These are phyloP conservation scores for Rhagophthalmus giganteus DNA, from an alignment of 2,888 invertebrate genomes.

Conservation along the genomic window DNA sequence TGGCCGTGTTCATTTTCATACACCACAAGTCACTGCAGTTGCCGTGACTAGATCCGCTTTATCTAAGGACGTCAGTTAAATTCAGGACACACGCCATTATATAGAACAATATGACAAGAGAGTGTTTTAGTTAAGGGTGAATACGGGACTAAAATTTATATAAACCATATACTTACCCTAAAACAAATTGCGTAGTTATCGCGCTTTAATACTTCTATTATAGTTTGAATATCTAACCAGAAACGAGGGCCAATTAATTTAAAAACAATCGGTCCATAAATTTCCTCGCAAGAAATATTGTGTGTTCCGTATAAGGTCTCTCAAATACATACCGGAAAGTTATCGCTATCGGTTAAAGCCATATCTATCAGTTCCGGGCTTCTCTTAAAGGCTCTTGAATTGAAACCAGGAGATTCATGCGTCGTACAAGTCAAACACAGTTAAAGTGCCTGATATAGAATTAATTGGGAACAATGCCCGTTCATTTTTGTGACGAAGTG, in stretches of 20 bases:
- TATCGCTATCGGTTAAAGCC: slow-evolving; percentile 24
- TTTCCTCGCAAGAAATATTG: too few species aligned
- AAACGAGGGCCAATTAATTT: too few species aligned
- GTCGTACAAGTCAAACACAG: slow-evolving; percentile 43
- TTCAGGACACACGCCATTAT: slow-evolving; percentile 33
- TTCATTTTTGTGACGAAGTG: slow-evolving; percentile 16
- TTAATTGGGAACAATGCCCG: slow-evolving; percentile 29
- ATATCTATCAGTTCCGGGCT: slow-evolving; percentile 30
- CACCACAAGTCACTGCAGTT: slow-evolving; percentile 33
- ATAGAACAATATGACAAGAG: slow-evolving; percentile 29
- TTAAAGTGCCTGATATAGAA: slow-evolving; percentile 33
- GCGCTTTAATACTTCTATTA: too few species aligned
- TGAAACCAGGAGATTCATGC: slow-evolving; percentile 41
- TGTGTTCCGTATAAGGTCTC: too few species aligned
- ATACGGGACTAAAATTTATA: slow-evolving; percentile 11
- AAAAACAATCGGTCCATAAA: too few species aligned
- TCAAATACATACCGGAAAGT: slow-evolving; percentile 25
- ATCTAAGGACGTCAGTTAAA: slow-evolving; percentile 31
- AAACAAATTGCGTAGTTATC: too few species aligned
- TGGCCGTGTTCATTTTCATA: slow-evolving; percentile 30
- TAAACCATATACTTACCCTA: background rate
- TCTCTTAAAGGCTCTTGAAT: slow-evolving; percentile 36
- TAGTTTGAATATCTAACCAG: too few species aligned
- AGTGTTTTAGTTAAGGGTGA: slow-evolving; percentile 18
- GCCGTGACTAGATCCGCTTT: slow-evolving; percentile 31